Evolutionary conservation across 2,888 invertebrate genomes (phyloP).

Genomic region (Chesias legatella): DNA sequence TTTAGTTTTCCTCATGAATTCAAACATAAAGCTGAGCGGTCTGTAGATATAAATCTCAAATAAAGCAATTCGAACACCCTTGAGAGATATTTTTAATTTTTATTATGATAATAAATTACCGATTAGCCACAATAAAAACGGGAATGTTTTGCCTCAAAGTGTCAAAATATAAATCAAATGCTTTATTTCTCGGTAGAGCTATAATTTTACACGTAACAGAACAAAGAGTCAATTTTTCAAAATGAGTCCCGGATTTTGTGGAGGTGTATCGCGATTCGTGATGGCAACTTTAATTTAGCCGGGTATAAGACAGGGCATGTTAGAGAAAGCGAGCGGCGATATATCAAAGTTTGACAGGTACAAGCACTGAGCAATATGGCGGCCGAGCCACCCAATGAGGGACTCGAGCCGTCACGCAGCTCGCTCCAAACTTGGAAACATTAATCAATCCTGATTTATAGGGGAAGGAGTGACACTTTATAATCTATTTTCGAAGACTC

Average conservation of each 20-base stretch:
- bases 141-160: conserved; percentile 65
- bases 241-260: conserved; percentile 51
- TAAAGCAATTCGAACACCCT: conserved; percentile 31
- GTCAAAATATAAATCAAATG: conserved; percentile 71
- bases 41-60: conserved; percentile 17
- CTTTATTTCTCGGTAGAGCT: conserved; percentile 50
- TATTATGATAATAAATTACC: conserved; percentile 63
- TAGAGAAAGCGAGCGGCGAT: conserved; percentile 71
- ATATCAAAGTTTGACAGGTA: conserved; percentile 79
- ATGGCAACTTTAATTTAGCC: conserved; percentile 55
- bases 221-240: conserved; percentile 62
- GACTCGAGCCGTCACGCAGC: conserved; percentile 69
- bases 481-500: conserved; percentile 78
- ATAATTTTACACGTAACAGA: conserved; percentile 65
- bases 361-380: conserved; percentile 79
- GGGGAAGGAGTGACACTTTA: conserved; percentile 78
- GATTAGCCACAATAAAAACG: conserved; percentile 52
- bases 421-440: conserved; percentile 67
- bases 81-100: conserved; percentile 54
- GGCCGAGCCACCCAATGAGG: conserved; percentile 77
- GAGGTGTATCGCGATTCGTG: conserved; percentile 40
- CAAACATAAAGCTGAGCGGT: conserved; percentile 1
- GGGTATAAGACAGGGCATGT: conserved; percentile 71
- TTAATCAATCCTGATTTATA: conserved; percentile 78
- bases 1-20: conserved; percentile 8